These are phyloP conservation scores for Neodiprion fabricii DNA, from an alignment of 1,140 invertebrate genomes.

Conservation along the genomic window DNA sequence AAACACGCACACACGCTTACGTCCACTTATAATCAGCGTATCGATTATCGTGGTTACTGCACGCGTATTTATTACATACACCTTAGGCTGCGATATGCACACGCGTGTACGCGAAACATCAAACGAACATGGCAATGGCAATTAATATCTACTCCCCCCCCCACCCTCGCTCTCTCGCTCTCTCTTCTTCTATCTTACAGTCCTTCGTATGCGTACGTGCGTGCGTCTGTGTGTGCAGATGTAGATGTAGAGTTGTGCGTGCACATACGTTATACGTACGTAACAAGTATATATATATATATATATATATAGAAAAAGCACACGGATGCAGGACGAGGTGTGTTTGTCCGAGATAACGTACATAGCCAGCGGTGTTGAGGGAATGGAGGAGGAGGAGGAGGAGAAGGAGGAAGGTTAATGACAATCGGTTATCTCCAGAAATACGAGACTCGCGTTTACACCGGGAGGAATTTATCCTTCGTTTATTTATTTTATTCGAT, in stretches of 20 bases:
- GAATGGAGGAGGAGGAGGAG: background rate
- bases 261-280: background rate
- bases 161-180: background rate
- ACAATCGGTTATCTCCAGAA: conserved; percentile 1
- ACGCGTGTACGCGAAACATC: no score
- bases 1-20: background rate
- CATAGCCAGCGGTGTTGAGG: background rate
- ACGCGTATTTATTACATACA: no score
- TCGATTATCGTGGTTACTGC: no score
- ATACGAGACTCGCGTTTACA: background rate
- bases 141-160: no score
- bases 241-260: background rate
- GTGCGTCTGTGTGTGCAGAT: background rate
- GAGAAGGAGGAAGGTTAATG: conserved; percentile 18
- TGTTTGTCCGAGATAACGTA: background rate
- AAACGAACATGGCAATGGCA: no score
- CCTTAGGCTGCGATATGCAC: background rate
- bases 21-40: background rate
- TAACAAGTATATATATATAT: background rate
- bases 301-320: background rate
- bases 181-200: background rate
- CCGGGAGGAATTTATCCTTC: background rate
- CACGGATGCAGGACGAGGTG: background rate
- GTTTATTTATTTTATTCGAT: background rate
- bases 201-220: background rate